A percentile compares a stretch with the other conserved stretches of the same genome.
Evolutionary conservation across 2,797 vertebrate genomes (phyloP).

Genomic region (Linurgus olivaceus): DNA sequence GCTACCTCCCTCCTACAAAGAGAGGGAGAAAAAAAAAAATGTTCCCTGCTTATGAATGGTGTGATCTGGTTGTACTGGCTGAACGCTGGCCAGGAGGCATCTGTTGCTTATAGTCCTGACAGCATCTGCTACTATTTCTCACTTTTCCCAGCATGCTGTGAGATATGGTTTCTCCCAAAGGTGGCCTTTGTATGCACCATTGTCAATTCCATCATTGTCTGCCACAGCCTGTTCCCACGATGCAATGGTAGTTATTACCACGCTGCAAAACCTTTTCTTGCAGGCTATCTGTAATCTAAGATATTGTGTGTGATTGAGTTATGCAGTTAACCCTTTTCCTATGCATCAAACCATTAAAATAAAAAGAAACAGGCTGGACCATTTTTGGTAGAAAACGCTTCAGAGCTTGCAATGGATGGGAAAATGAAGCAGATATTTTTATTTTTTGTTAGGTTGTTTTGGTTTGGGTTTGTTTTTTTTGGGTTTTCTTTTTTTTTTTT

Average conservation of each 20-base stretch:
- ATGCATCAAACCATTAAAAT: slow-evolving; percentile 40
- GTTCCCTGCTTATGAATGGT: slow-evolving; percentile 67
- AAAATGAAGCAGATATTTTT: neutral
- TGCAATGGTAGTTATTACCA: slow-evolving; percentile 78
- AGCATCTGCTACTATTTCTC: slow-evolving; percentile 96
- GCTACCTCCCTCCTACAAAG: slow-evolving; percentile 73
- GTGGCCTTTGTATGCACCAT: slow-evolving; percentile 90
- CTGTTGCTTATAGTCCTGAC: slow-evolving; percentile 83
- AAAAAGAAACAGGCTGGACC: slow-evolving; percentile 3
- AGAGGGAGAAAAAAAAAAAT: slow-evolving; percentile 63
- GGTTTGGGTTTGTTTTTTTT: neutral
- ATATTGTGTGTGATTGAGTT: slow-evolving; percentile 62
- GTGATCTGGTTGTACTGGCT: slow-evolving; percentile 75
- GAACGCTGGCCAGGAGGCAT: slow-evolving; percentile 85
- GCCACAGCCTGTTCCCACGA: slow-evolving; percentile 89
- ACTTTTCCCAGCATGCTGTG: slow-evolving; percentile 90
- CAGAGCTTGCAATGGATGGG: neutral
- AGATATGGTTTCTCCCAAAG: slow-evolving; percentile 89
- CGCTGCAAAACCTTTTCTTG: slow-evolving; percentile 69
- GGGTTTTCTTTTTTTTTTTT: neutral
- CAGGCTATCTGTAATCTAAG: slow-evolving; percentile 72
- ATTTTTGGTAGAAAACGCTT: slow-evolving; percentile 36
- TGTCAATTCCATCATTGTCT: slow-evolving; percentile 93
- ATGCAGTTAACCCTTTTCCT: slow-evolving; percentile 62
- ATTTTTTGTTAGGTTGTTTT: neutral